phyloP scores from a whole-genome alignment of 2,113 vertebrate genomes.

The Hydrochoerus hydrochaeris region DNA sequence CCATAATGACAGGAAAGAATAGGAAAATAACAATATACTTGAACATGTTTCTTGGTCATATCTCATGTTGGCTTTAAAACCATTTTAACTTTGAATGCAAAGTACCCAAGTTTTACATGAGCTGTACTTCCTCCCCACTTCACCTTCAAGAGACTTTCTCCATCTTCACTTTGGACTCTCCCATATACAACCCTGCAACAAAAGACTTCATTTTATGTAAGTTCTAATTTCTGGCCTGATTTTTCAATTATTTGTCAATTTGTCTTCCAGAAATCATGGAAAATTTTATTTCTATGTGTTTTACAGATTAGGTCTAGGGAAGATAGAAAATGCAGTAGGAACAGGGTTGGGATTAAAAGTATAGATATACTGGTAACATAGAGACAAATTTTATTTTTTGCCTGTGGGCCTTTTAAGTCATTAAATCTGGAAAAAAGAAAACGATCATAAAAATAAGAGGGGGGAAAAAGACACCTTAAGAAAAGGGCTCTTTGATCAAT shows the following conservation, averaged over 20 bases:
- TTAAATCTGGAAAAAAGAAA: not conserved
- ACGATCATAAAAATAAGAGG: not conserved
- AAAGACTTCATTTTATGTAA: conserved; percentile 24
- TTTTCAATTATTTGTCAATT: not conserved
- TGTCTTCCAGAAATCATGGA: not conserved
- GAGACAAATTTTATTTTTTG: not conserved
- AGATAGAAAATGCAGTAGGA: not conserved
- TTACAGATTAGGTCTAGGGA: not conserved
- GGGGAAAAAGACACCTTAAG: not conserved
- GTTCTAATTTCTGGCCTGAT: conserved; percentile 50
- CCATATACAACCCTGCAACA: not conserved
- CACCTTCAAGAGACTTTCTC: not conserved
- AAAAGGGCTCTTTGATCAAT: not conserved
- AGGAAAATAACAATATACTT: not conserved
- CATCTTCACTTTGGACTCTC: not conserved
- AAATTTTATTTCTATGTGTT: not conserved
- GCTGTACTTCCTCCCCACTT: not conserved
- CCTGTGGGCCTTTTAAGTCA: not conserved
- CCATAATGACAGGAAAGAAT: conserved; percentile 29
- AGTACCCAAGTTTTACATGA: not conserved
- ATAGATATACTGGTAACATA: not conserved
- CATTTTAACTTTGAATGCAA: not conserved
- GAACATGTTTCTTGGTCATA: not conserved
- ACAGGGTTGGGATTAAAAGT: not conserved
- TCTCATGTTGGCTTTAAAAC: conserved; percentile 27